Base-by-base conservation (phyloP, 2,113 vertebrate genomes). In the Hydrochoerus hydrochaeris region DNA sequence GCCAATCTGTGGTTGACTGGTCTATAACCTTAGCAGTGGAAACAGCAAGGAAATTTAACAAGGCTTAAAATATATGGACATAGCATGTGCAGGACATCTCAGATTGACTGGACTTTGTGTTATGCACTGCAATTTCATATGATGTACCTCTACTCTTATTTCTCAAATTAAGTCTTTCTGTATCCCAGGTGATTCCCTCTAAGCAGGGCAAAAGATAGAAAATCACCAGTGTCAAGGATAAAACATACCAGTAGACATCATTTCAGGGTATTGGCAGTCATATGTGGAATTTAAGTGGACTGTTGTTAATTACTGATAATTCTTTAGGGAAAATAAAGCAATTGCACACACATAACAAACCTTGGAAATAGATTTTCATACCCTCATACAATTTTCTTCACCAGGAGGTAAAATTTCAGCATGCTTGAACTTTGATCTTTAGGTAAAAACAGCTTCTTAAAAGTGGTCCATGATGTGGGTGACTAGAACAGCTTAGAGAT, bases 291-390 rank as follows among this genome's bases (percentile, higher is more conserved):
- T 57, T 92, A n/a, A 94, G 58, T 87, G 28, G 63, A 28, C 60
- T 78, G 7, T 83, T 88, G 12, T 93, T 52, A 88, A 91, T 92
- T 87, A 20, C 35, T 65, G 14, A 20, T 65, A 67, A 73, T 83
- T 89, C 49, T 88, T 92, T 49, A 87, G 85, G 52, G 91, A 85
- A 92, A 91, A 89, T 12, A 16, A 97, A 95, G 73, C 52, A 54
- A 83, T 83, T 89, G 38, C 65, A 93, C 57, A 46, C 24, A 80
- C 20, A 49, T 58, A 69, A 82, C 63, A 67, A 49, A 60, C 7
- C 28, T 95, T 93, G 12, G 14, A 93, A 86, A 63, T 90, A 87
- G 69, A 96, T 90, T 90, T 87, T 6, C 77, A 77, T 71, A 81
- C 2, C 2, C 4, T 1, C 28, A 57, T 95, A 57, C 52, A 92